Conservation (phyloP, 1,140 invertebrate genomes). For the Drosophila kohkoa region DNA sequence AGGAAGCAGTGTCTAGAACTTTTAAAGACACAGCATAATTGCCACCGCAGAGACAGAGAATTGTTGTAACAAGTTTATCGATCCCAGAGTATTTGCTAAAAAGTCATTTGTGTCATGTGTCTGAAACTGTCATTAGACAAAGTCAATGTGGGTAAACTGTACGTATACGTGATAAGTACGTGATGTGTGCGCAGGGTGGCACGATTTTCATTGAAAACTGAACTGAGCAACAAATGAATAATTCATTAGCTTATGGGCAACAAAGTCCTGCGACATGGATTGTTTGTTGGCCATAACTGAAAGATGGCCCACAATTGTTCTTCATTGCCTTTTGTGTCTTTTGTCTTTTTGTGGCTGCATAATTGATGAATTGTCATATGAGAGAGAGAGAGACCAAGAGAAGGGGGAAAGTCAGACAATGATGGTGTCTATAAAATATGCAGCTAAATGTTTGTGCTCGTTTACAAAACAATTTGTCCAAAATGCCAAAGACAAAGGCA, state of each 20-base stretch:
- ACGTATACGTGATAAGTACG: neutral
- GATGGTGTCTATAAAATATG: constrained; percentile 55
- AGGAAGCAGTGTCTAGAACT: neutral
- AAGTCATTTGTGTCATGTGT: constrained; percentile 50
- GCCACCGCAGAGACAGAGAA: neutral
- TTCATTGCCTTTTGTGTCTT: neutral
- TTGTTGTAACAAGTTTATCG: constrained; percentile 29
- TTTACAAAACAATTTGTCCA: constrained; percentile 37
- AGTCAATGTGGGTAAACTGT: neutral
- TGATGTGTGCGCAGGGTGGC: neutral
- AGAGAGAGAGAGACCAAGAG: neutral
- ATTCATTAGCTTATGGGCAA: constrained; percentile 35
- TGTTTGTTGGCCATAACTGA: constrained; percentile 38
- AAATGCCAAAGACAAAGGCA: constrained; percentile 16
- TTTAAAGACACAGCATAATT: neutral
- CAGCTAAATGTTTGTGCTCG: constrained; percentile 34
- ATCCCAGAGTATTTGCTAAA: constrained; percentile 21
- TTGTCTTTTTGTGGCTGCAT: constrained; percentile 19
- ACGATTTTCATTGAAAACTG: constrained; percentile 23
- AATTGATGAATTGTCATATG: constrained; percentile 39
- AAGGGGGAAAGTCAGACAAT: neutral
- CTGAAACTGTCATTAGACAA: constrained; percentile 36
- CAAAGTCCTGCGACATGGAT: constrained; percentile 26
- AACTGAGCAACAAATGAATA: constrained; percentile 25
- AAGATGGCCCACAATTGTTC: constrained; percentile 38